These are phyloP conservation scores for Gallinago jamesoni DNA, from an alignment of 2,113 vertebrate genomes.

Conservation along the genomic window DNA sequence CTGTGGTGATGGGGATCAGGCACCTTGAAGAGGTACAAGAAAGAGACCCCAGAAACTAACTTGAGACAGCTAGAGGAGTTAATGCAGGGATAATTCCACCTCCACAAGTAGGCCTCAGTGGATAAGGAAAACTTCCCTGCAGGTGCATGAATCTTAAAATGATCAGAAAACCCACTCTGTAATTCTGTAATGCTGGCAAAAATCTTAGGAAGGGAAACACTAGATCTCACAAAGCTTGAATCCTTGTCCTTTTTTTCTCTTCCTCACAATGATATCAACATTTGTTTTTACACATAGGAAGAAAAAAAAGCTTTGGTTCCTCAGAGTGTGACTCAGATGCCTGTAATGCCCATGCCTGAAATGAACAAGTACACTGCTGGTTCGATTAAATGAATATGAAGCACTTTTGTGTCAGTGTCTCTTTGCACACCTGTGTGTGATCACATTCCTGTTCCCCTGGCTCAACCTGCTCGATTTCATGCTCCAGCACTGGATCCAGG, in stretches of 20 bases:
- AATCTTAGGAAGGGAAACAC: not conserved
- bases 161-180: not conserved
- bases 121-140: not conserved
- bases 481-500: not conserved
- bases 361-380: not conserved
- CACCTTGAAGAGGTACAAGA: not conserved
- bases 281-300: not conserved
- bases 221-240: not conserved
- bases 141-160: not conserved
- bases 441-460: not conserved
- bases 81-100: not conserved
- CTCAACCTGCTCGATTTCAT: not conserved
- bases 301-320: not conserved
- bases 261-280: not conserved
- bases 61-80: not conserved
- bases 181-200: not conserved
- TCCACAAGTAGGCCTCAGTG: not conserved
- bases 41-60: not conserved
- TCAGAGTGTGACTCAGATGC: not conserved
- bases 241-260: not conserved
- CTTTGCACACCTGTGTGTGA: not conserved
- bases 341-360: not conserved
- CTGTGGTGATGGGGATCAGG: not conserved
- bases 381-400: constrained; percentile 38
- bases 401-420: not conserved